Evolutionary conservation across 2,797 vertebrate species (phyloP).

Genomic region (Hyperoplus immaculatus): DNA sequence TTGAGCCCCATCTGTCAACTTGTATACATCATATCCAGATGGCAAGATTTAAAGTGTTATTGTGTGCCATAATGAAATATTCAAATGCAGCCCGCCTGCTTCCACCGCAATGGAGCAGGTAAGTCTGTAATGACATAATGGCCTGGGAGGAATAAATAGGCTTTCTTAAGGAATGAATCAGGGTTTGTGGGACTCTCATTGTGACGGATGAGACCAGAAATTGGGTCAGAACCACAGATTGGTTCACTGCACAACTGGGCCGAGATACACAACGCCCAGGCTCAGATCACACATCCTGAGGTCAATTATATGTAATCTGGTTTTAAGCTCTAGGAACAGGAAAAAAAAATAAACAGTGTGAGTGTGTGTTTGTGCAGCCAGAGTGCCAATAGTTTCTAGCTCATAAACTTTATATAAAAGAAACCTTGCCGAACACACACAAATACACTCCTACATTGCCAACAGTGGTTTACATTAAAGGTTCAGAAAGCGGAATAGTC

Average conservation of each 20-base stretch:
- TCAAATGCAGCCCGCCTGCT: conserved; percentile 67
- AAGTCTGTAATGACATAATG: conserved; percentile 75
- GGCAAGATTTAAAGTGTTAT: conserved; percentile 73
- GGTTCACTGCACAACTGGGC: conserved; percentile 70
- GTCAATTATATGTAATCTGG: conserved; percentile 32
- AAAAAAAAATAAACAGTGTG: no score
- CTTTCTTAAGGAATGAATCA: conserved; percentile 69
- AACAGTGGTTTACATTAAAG: no score
- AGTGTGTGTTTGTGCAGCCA: no score
- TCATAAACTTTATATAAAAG: no score
- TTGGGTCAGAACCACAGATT: conserved; percentile 81
- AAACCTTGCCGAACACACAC: no score
- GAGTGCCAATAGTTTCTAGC: no score
- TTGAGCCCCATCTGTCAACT: conserved; percentile 35
- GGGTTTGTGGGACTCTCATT: conserved; percentile 55
- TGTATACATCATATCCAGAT: conserved; percentile 68
- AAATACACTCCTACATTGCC: no score
- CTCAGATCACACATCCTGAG: conserved; percentile 30
- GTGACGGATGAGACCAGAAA: conserved; percentile 76
- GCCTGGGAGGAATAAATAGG: conserved; percentile 69
- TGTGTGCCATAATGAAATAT: conserved; percentile 74
- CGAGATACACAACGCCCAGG: conserved; percentile 29
- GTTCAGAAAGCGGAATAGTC: no score
- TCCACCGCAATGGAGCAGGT: conserved; percentile 58
- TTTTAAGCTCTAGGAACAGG: no score